A percentile compares a stretch with the other conserved stretches of the same genome.
phyloP scores from a whole-genome alignment of 2,797 vertebrate genomes.

The Urophycis tenuis region DNA sequence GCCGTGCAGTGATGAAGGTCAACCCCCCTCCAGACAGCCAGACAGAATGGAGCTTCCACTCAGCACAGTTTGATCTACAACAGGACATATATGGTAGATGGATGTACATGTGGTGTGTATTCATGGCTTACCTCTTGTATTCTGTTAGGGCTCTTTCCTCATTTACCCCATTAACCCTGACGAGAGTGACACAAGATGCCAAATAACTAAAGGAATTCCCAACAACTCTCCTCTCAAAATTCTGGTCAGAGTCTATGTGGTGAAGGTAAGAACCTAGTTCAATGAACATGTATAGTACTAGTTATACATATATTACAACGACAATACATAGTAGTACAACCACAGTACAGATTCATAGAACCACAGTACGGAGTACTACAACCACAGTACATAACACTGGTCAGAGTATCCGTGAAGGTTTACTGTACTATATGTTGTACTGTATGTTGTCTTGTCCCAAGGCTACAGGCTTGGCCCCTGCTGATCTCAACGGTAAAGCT shows the following conservation, averaged over 20 bases:
- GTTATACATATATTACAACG: too few relatives aligned
- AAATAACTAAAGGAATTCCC: slow-evolving; percentile 78
- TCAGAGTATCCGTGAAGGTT: not conserved
- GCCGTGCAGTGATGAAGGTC: too few relatives aligned
- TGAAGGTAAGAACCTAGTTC: slow-evolving; percentile 90
- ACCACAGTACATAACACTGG: not conserved
- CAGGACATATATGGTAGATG: too few relatives aligned
- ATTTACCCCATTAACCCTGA: slow-evolving; percentile 76
- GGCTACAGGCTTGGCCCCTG: slow-evolving; percentile 85
- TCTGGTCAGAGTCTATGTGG: slow-evolving; percentile 80
- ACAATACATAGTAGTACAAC: too few relatives aligned
- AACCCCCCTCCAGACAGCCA: too few relatives aligned
- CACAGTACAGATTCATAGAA: too few relatives aligned
- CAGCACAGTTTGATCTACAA: too few relatives aligned
- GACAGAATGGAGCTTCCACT: too few relatives aligned
- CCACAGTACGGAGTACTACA: too few relatives aligned
- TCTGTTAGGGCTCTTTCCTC: slow-evolving; percentile 82
- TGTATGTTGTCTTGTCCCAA: slow-evolving; percentile 41
- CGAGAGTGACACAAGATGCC: slow-evolving; percentile 56
- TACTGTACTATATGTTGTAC: not conserved
- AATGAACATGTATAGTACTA: not conserved
- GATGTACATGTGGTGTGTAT: not conserved
- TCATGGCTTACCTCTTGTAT: slow-evolving; percentile 1
- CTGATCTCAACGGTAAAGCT: slow-evolving; percentile 86
- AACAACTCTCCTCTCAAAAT: slow-evolving; percentile 85